Evolutionary conservation across 2,113 vertebrate genomes (phyloP), one percentile per base, ranked within the genome.

Genomic region (Istiophorus platypterus): DNA sequence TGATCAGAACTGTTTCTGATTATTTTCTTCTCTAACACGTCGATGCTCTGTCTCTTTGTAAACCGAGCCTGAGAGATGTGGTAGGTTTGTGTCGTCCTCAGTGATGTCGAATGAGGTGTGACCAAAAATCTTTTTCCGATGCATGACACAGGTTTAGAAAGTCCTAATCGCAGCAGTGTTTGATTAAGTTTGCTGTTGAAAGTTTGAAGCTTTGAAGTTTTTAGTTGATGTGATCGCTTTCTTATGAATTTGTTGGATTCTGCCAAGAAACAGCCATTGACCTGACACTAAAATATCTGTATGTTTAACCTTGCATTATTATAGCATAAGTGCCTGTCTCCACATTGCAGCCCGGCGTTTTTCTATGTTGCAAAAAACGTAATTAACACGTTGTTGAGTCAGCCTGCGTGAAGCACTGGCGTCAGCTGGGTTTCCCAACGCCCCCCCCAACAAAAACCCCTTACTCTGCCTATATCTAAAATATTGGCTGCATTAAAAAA

Each of bases 1-100:
- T 34, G 31, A 34, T 34, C 31, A 34, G 31, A 34, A 34, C 3
- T 34, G 31, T 34, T 34, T 3, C 31, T 34, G 31, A 34, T 34
- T 34, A 34, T 4, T 34, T 34, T n/a, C n/a, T 34, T 34, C 31
- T 58, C 10, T 45, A n/a, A 29, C 5, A 27, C 27, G 10, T 20
- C 39, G 24, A n/a, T 37, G 22, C 10, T 65, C 27, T 49, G 34
- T 56, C n/a, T 63, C 64, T 76, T 66, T 81, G 71, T 52, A 47
- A 76, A 76, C 62, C 26, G 11, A 71, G 71, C 49, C 67, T 45
- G 42, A 45, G 14, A 45, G 42, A n/a, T 45, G 15, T 45, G 14
- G 2, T 45, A 45, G 14, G 17, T 45, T 3, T 45, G 15, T 45
- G 2, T 15, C 13, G 42, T 17, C 42, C 22, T 51, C 6, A 18